Evolutionary conservation across 2,113 vertebrate genomes (phyloP).

Genomic region (Carassius carassius): DNA sequence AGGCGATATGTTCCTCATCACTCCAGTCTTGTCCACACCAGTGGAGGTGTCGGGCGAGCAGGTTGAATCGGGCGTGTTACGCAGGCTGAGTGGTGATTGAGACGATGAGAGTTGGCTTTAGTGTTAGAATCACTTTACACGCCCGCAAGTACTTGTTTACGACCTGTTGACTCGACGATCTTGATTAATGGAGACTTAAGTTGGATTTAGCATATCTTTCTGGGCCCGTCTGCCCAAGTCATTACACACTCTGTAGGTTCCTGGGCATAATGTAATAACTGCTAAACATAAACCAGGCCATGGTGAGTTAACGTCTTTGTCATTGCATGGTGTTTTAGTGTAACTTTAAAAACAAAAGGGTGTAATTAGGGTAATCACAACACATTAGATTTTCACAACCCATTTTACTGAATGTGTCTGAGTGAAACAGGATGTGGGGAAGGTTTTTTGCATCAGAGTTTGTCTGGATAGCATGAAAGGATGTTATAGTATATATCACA

Average conservation of each 20-base stretch:
- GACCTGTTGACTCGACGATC: constrained; percentile 4
- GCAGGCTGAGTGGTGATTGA: constrained; percentile 33
- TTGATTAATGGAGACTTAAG: not conserved
- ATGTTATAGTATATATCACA: not conserved
- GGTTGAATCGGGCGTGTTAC: constrained; percentile 55
- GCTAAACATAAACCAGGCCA: not conserved
- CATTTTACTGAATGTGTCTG: not conserved
- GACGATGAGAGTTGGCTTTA: constrained; percentile 11
- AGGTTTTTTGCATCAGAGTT: not conserved
- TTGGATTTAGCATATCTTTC: not conserved
- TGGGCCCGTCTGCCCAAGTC: not conserved
- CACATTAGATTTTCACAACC: not conserved
- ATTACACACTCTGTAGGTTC: not conserved
- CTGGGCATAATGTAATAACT: not conserved
- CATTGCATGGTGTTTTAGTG: not conserved
- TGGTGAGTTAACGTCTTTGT: not conserved
- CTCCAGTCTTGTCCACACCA: constrained; percentile 72
- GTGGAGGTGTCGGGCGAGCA: constrained; percentile 64
- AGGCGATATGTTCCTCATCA: constrained; percentile 73
- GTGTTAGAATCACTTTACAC: constrained; percentile 28
- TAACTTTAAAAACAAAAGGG: not conserved
- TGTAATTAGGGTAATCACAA: not conserved
- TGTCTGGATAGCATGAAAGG: not conserved
- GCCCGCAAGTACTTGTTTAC: not conserved
- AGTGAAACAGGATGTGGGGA: not conserved